Evolutionary conservation across 1,140 invertebrate genomes (phyloP).

Genomic region (Campoletis sonorensis): DNA sequence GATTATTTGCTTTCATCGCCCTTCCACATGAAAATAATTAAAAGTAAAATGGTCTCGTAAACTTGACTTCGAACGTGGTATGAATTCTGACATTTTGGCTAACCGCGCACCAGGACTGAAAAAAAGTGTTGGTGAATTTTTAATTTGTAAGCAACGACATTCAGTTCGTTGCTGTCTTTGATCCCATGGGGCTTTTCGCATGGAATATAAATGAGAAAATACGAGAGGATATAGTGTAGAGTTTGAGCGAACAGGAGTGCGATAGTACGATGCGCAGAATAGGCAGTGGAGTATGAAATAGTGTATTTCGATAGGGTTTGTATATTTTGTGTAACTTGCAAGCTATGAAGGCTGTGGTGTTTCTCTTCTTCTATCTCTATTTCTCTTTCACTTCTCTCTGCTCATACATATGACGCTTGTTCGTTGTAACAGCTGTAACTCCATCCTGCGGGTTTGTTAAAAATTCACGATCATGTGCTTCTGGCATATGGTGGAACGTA

Average conservation of each 20-base stretch:
- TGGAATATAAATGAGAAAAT: neutral
- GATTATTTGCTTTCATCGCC: too few relatives aligned
- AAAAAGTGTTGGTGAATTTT: neutral
- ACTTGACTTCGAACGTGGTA: neutral
- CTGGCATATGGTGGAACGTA: neutral
- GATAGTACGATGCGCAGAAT: neutral
- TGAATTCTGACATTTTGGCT: neutral
- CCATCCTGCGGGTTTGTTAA: constrained; percentile 43
- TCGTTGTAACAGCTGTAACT: neutral
- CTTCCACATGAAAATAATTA: too few relatives aligned
- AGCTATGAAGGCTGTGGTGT: neutral
- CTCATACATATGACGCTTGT: neutral
- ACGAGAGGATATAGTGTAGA: neutral
- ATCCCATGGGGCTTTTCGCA: neutral
- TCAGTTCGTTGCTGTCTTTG: neutral
- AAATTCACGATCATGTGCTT: constrained; percentile 44
- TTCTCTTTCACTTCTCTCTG: neutral
- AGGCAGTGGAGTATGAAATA: neutral
- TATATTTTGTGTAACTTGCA: constrained; percentile 9
- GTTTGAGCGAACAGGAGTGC: neutral
- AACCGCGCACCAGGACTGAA: neutral
- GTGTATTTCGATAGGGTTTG: constrained; percentile 26
- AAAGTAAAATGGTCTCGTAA: neutral
- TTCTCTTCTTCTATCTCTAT: neutral
- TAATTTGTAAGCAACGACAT: neutral